Evolutionary conservation across 2,888 invertebrate species (phyloP), one percentile per base, ranked within the genome.

Genomic region (Parasteatoda lunata): DNA sequence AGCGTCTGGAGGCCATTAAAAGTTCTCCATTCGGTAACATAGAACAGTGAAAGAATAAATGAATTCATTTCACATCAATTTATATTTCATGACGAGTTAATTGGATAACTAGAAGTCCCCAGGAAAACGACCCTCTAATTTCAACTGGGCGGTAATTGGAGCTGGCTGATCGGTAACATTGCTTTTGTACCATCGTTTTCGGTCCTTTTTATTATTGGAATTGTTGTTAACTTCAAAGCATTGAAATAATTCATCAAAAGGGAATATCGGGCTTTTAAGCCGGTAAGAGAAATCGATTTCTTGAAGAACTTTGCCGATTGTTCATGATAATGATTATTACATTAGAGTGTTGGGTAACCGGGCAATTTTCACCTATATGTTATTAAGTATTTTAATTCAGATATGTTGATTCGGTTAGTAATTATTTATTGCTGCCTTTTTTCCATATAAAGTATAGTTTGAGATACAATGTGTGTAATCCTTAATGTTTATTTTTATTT

Each of bases 11-110:
- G 30, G 11, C 52, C 68, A 77, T 77, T 77, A 68, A 77, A 68
- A 51, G 68, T 68, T 68, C 52, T 51, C 30, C 30, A 9, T 45
- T 59, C 68, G 15, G n/a, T 65, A 49, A 15, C 4, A 7, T 7
- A 59, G 59, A 59, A n/a, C 59, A 59, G 59, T 48, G 45, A 15
- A 59, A 64, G 15, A 68, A 49, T 9, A 45, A 68, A 77, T 77
- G 65, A 68, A 77, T 77, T 77, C 66, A 68, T 77, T 77, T 68
- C 77, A 66, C 52, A 77, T 77, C 77, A 77, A 77, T 77, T 68
- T 30, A 64, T 51, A 51, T 77, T 68, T 77, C 77, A 68, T 77
- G 77, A 77, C 66, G 77, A 51, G 52, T 68, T 77, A 68, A 77
- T 77, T 77, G 77, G 68, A 77, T 77, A 49, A 30, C 52, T 68